Evolutionary conservation across 2,113 vertebrate species (phyloP).

Genomic region (Archilochus colubris): DNA sequence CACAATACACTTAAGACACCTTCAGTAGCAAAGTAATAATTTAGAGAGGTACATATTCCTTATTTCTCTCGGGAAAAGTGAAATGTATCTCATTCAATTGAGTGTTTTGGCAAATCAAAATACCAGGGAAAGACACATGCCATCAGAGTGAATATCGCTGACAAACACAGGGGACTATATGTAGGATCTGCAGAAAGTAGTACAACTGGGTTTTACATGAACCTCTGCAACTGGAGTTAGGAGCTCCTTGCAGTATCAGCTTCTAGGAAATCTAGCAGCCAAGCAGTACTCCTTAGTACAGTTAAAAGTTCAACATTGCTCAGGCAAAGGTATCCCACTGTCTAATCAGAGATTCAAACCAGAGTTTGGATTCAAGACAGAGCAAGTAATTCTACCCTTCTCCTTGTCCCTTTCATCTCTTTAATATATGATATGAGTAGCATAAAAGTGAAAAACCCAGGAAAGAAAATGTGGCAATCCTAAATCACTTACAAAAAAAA

Average conservation of each 20-base stretch:
- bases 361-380: not conserved
- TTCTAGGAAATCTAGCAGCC: not conserved
- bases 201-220: not conserved
- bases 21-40: not conserved
- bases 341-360: not conserved
- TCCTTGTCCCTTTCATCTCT: not conserved
- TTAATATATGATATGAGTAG: not conserved
- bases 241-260: not conserved
- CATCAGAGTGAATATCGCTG: not conserved
- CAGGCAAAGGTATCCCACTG: not conserved
- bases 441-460: not conserved
- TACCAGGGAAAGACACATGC: not conserved
- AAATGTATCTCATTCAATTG: not conserved
- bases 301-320: not conserved
- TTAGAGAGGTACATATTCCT: not conserved
- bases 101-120: not conserved
- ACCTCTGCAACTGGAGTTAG: not conserved
- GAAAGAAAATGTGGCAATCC: not conserved
- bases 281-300: not conserved
- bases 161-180: not conserved
- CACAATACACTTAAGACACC: not conserved
- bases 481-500: not conserved
- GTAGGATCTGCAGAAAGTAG: not conserved
- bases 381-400: not conserved
- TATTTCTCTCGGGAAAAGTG: not conserved